phyloP scores from a whole-genome alignment of 2,113 vertebrate species.

The Peromyscus maniculatus region DNA sequence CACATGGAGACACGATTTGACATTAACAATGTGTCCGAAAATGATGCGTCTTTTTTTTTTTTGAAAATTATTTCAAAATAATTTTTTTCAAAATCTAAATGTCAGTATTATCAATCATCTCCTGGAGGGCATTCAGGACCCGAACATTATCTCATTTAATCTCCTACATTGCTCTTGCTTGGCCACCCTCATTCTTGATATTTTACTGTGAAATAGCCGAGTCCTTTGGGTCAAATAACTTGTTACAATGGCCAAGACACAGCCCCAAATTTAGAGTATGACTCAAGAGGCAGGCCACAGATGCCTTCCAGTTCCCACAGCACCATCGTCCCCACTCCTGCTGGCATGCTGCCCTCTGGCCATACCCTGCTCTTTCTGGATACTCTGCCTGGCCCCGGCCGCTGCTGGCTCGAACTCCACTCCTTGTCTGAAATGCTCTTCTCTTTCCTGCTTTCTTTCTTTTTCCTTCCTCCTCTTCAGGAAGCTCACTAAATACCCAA shows the following conservation, averaged over 20 bases:
- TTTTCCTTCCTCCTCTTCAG: background rate
- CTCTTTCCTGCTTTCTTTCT: background rate
- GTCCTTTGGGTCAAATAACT: background rate
- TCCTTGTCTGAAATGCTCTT: background rate
- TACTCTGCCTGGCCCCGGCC: background rate
- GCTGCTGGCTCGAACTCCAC: too few relatives aligned
- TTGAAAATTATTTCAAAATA: conserved; percentile 22
- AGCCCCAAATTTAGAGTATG: background rate
- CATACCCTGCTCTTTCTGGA: background rate
- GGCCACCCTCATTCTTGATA: background rate
- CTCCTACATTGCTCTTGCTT: background rate
- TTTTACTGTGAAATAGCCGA: background rate
- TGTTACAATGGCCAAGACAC: background rate
- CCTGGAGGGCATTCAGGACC: background rate
- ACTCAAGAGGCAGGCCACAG: background rate
- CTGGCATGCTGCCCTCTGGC: background rate
- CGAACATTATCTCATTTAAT: background rate
- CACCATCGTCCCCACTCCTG: background rate
- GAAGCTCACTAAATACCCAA: background rate
- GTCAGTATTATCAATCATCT: background rate
- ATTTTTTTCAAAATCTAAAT: background rate
- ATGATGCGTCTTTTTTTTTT: background rate
- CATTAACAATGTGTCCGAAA: background rate
- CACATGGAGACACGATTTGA: background rate
- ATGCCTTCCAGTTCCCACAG: background rate